phyloP scores from a whole-genome alignment of 2,888 invertebrate genomes.

The Tupiocoris notatus region DNA sequence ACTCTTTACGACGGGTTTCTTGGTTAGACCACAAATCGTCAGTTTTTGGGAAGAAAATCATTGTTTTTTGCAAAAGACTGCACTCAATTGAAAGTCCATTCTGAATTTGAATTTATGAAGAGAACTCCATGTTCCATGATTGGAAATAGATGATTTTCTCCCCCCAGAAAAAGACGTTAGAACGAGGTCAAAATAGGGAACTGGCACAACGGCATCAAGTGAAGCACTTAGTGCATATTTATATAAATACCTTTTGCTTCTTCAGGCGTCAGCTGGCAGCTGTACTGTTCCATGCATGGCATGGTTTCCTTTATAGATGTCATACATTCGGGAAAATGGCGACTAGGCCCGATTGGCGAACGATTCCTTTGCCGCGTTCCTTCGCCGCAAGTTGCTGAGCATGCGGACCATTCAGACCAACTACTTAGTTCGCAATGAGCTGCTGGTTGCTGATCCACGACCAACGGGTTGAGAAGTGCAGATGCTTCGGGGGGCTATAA shows the following conservation, averaged over 20 bases:
- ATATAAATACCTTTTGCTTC: conserved; percentile 47
- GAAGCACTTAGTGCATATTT: not conserved
- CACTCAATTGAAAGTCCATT: no score
- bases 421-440: conserved; percentile 48
- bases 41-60: no score
- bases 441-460: not conserved
- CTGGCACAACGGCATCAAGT: not conserved
- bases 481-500: conserved; percentile 2
- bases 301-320: conserved; percentile 54
- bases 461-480: not conserved
- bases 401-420: conserved; percentile 83
- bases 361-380: conserved; percentile 41
- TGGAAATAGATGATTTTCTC: no score
- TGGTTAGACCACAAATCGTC: no score
- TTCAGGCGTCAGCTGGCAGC: conserved; percentile 42
- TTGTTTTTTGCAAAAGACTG: no score
- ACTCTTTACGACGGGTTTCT: no score
- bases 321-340: conserved; percentile 5
- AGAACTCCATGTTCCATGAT: no score
- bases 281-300: conserved; percentile 58
- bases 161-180: no score
- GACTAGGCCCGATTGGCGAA: conserved; percentile 1
- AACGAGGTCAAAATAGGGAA: no score
- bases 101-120: no score
- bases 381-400: conserved; percentile 71